Evolutionary conservation across 2,113 vertebrate genomes (phyloP).

Genomic region (Cyprinus carpio): DNA sequence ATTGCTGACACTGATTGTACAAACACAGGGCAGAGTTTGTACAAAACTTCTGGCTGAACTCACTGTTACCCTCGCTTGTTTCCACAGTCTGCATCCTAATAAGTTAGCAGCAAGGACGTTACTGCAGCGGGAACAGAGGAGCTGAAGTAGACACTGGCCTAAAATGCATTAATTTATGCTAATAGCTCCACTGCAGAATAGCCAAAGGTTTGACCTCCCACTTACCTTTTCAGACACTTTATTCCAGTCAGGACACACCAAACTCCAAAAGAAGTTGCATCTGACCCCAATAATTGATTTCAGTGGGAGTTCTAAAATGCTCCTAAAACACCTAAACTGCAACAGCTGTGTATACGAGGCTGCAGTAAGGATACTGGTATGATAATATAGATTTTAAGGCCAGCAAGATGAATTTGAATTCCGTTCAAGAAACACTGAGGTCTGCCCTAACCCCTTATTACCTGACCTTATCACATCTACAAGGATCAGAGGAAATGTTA

Average conservation of each 20-base stretch:
- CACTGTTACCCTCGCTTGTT: constrained; percentile 17
- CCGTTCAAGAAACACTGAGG: not conserved
- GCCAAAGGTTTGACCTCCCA: constrained; percentile 53
- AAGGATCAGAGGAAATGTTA: not conserved
- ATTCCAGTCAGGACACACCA: constrained; percentile 66
- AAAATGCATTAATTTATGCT: constrained; percentile 50
- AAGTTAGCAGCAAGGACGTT: constrained; percentile 38
- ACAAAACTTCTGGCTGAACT: constrained; percentile 29
- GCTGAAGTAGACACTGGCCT: not conserved
- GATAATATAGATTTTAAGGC: constrained; percentile 41
- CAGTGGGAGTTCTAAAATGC: constrained; percentile 64
- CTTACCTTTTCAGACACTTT: constrained; percentile 50
- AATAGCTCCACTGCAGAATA: constrained; percentile 35
- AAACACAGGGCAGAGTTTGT: constrained; percentile 30
- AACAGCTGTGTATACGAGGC: constrained; percentile 40
- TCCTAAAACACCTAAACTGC: constrained; percentile 53
- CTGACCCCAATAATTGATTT: constrained; percentile 73
- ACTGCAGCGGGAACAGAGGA: constrained; percentile 13
- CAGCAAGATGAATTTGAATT: constrained; percentile 55
- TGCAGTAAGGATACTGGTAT: constrained; percentile 57
- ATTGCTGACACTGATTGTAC: constrained; percentile 24
- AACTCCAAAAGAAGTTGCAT: constrained; percentile 61
- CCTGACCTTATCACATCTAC: not conserved
- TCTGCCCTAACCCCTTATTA: not conserved
- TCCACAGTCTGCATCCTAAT: constrained; percentile 45